Conservation (phyloP, 2,113 vertebrate species). For the Cynocephalus volans region DNA sequence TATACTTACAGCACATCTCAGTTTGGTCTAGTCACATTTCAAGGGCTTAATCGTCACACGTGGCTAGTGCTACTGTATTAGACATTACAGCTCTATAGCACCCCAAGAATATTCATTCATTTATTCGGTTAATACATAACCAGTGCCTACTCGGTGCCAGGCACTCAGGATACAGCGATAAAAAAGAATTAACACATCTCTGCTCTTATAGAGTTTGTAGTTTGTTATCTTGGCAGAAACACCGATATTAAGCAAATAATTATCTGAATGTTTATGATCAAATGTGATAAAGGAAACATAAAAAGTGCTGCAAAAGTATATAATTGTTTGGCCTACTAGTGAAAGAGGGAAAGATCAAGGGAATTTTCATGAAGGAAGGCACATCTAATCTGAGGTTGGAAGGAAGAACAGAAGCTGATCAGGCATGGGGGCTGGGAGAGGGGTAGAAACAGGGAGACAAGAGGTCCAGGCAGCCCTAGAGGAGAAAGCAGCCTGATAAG, state of each 20-base stretch:
- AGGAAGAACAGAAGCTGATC: background rate
- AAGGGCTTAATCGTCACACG: background rate
- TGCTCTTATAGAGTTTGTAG: background rate
- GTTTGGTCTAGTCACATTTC: background rate
- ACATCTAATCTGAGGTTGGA: background rate
- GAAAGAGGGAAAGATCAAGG: background rate
- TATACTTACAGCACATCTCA: background rate
- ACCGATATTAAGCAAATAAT: constrained; percentile 35
- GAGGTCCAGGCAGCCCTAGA: background rate
- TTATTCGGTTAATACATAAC: background rate
- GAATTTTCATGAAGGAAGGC: background rate
- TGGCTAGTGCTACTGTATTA: background rate
- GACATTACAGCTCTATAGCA: background rate
- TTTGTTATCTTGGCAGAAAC: constrained; percentile 44
- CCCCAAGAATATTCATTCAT: background rate
- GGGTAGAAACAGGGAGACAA: background rate
- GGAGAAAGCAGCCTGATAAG: background rate
- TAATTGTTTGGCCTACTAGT: background rate
- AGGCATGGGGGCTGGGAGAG: background rate
- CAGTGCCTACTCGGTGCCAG: background rate
- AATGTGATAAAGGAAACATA: background rate
- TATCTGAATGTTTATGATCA: constrained; percentile 27
- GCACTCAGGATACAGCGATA: background rate
- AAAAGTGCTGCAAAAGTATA: background rate
- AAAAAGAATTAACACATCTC: constrained; percentile 1